Conservation (phyloP, 92 coral and sea anemone species). For the Epizoanthus illoricatus region DNA sequence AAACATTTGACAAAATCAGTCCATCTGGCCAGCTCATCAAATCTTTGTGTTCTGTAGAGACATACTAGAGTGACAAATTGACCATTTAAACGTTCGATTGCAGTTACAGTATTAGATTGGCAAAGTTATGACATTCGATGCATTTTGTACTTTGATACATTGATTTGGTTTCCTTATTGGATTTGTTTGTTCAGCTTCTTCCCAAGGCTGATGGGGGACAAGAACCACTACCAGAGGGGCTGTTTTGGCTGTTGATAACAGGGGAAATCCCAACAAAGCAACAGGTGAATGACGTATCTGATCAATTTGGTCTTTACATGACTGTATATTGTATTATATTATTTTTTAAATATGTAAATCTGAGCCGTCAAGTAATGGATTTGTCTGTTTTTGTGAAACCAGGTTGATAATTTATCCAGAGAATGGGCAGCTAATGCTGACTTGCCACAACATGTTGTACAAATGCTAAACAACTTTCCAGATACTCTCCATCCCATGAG, state of each 20-base stretch:
- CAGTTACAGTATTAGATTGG: neutral
- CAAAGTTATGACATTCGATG: neutral
- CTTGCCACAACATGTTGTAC: conserved; percentile 95
- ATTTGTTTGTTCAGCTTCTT: conserved; percentile 65
- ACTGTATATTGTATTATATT: no score
- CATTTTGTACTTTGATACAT: neutral
- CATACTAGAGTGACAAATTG: no score
- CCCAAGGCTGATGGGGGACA: conserved; percentile 96
- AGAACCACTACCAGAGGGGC: conserved; percentile 94
- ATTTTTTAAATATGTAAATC: no score
- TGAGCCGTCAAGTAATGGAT: neutral
- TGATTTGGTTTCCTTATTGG: neutral
- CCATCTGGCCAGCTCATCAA: no score
- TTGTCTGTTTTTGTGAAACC: conserved; percentile 2
- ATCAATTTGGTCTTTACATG: no score
- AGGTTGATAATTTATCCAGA: conserved; percentile 87
- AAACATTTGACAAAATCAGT: no score
- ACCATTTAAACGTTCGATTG: no score
- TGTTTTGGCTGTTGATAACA: conserved; percentile 95
- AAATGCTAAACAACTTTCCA: conserved; percentile 95
- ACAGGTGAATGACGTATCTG: conserved; percentile 57
- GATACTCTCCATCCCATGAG: conserved; percentile 97
- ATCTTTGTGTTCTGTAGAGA: no score
- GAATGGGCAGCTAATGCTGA: conserved; percentile 99
- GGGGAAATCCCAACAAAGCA: conserved; percentile 94